Evolutionary conservation across 2,888 invertebrate species (phyloP), one percentile per base, ranked within the genome.

Genomic region (Trichogramma dendrolimi): DNA sequence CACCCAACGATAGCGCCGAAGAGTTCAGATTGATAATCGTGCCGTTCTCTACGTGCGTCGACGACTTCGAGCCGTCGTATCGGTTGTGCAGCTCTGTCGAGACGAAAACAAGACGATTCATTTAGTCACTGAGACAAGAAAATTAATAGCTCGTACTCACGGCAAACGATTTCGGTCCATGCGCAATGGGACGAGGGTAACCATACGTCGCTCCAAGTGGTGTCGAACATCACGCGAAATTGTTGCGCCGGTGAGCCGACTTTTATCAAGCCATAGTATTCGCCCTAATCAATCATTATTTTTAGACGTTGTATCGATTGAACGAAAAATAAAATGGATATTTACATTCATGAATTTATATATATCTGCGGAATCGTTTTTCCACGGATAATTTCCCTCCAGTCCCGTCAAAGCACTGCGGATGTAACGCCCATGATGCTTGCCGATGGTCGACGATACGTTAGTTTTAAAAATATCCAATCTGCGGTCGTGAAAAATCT

Each of bases 41-140:
- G 41, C 87, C 88, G 78, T 89, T 86, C 55, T 79, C 78, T 66
- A 80, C 77, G 76, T 87, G 89, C 6, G 85, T 84, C n/a, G 83
- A 83, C 1, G 89, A 90, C 67, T 83, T 82, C 1, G 77, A 77
- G 63, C 85, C 83, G 75, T 90, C 86, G 76, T 90, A 90, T 72
- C 84, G 86, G 67, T 84, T 83, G 73, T 89, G 89, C 11, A 86
- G 76, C 75, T 83, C 88, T 89, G 67, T 67, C 72, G 75, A 61
- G 6, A 57, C 53, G 52, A 50, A 50, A 38, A 52, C 42, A 39
- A 61, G 54, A 38, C 49, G 10, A 39, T 14, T 38, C 42, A 56
- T 53, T 49, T 58, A 27, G 27, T 27, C 27, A 27, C 27, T 27
- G 27, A 1, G 27, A 27, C 27, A 27, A 27, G 38, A 41, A 49